Percentiles rank a stretch among this genome's conserved stretches.
Evolutionary conservation across 1,140 invertebrate species (phyloP).

Genomic region (Drosophila nikananu): DNA sequence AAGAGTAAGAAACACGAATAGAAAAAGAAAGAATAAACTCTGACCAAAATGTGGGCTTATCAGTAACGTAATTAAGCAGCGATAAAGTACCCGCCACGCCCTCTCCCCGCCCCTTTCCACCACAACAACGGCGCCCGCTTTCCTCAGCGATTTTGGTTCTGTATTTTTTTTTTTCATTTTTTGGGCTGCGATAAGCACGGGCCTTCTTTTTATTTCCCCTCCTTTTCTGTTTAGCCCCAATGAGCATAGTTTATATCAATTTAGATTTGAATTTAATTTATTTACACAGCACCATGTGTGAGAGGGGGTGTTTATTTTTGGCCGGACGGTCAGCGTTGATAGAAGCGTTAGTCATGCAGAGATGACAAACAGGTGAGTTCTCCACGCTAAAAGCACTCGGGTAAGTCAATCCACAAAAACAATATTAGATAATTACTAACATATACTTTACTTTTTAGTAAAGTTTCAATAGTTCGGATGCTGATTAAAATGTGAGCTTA

Average conservation of each 20-base stretch:
- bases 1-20: conserved; percentile 23
- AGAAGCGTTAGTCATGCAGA: conserved; percentile 56
- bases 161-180: conserved; percentile 5
- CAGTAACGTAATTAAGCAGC: conserved; percentile 81
- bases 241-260: conserved; percentile 71
- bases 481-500: not conserved
- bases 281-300: conserved; percentile 68
- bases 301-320: conserved; percentile 58
- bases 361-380: conserved; percentile 34
- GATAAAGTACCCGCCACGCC: conserved; percentile 68
- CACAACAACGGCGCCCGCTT: conserved; percentile 45
- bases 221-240: conserved; percentile 38
- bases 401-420: too few species aligned
- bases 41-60: conserved; percentile 68
- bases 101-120: conserved; percentile 19
- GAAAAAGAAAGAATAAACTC: conserved; percentile 39
- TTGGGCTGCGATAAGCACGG: conserved; percentile 53
- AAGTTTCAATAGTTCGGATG: too few species aligned
- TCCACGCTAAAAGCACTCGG: not conserved
- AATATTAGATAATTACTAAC: not conserved
- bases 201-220: conserved; percentile 43
- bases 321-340: conserved; percentile 59
- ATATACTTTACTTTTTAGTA: too few species aligned
- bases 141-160: conserved; percentile 7
- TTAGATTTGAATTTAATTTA: conserved; percentile 84